Base-by-base conservation (phyloP, 2,113 vertebrate genomes). In the Balaeniceps rex region DNA sequence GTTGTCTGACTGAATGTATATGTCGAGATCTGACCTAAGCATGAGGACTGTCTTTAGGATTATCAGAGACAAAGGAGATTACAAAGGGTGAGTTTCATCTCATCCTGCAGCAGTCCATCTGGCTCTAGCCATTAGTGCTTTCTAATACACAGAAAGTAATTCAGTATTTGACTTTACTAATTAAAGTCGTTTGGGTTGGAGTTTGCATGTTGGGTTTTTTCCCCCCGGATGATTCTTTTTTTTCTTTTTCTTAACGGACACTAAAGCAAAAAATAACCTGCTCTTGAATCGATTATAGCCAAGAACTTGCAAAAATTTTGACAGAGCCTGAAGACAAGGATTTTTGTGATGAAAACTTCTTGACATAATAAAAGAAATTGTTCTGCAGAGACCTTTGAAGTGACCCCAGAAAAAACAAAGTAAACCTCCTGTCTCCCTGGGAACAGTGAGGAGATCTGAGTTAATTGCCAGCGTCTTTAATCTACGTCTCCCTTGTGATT, bases 321-420 rank as follows among this genome's bases (percentile, higher is more conserved):
- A 93, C 96, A 82, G 81, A 51, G 87, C 65, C 72, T 71, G 58
- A 69, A 76, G 88, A 8, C 17, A 17, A 52, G 26, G n/a, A 23
- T 88, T 90, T 96, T 96, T 77, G 36, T 93, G 91, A 55, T 87
- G 78, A 94, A 83, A 96, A 85, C 38, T 69, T 79, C 69, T 82
- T 52, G 66, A 51, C 34, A 57, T 19, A 34, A 75, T 84, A 79
- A 58, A 97, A 89, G 61, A 49, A 94, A 91, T 88, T 14, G 69
- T 58, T 91, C 61, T 72, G 58, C 65, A 79, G 81, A 64, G 33
- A 61, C 83, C 76, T 90, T 83, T 94, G 85, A 72, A 63, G 82
- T 80, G 89, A 95, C 93, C 95, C 88, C 83, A 93, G 77, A 21
- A 88, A 66, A 83, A 71, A 36, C 61, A 82, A 16, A 6, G 22